A percentile compares a stretch with the other conserved stretches of the same genome.
Conservation (phyloP, 2,797 vertebrate species). For the Graptemys geographica region DNA sequence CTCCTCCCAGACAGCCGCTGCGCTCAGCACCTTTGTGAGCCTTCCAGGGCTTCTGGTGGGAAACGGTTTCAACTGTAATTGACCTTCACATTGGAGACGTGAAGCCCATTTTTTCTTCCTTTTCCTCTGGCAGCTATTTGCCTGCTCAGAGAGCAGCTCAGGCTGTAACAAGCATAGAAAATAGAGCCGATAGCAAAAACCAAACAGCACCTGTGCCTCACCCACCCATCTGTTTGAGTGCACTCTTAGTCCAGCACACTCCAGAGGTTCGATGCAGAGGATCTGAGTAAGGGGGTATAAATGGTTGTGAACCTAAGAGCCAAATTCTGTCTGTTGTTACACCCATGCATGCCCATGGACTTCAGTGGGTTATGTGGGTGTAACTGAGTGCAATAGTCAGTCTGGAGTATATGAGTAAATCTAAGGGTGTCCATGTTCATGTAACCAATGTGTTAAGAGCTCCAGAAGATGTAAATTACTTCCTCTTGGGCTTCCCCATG, state of each 20-base stretch:
- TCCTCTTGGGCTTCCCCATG: neutral
- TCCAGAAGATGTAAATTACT: neutral
- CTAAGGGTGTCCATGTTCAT: neutral
- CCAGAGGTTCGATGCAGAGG: neutral
- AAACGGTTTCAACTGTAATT: conserved; percentile 38
- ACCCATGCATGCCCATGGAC: neutral
- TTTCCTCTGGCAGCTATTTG: neutral
- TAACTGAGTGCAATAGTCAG: neutral
- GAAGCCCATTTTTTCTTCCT: neutral
- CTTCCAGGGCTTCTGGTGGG: conserved; percentile 52
- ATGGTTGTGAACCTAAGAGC: neutral
- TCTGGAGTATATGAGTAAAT: neutral
- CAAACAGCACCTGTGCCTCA: neutral
- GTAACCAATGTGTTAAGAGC: neutral
- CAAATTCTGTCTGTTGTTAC: neutral
- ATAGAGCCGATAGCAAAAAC: no score
- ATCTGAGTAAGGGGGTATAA: neutral
- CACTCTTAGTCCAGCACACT: neutral
- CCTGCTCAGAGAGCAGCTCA: neutral
- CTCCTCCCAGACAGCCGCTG: conserved; percentile 38
- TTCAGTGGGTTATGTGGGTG: neutral
- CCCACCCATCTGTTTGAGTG: neutral
- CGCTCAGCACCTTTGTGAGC: conserved; percentile 60
- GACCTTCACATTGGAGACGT: conserved; percentile 9
- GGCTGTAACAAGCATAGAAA: neutral